Conservation (phyloP, 2,888 invertebrate species). For the Psylliodes chrysocephalus region DNA sequence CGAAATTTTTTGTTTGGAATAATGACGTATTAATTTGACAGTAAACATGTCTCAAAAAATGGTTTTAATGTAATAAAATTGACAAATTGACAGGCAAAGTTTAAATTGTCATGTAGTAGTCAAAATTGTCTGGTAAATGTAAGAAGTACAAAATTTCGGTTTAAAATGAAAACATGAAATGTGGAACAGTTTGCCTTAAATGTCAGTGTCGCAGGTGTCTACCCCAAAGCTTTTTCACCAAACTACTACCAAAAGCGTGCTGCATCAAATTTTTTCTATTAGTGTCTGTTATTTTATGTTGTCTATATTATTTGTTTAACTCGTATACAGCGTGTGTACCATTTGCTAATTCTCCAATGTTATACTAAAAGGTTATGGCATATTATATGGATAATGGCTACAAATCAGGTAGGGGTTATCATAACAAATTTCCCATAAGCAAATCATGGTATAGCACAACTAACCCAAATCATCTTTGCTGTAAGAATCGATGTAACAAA, state of each 20-base stretch:
- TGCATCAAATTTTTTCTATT: conserved; percentile 28
- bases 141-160: not conserved
- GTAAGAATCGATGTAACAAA: too few relatives aligned
- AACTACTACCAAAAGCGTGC: conserved; percentile 27
- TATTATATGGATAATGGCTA: not conserved
- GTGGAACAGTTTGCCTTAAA: conserved; percentile 24
- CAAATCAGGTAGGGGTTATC: not conserved
- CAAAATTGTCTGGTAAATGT: not conserved
- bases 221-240: conserved; percentile 12
- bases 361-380: not conserved
- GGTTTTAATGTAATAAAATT: too few relatives aligned
- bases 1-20: too few relatives aligned
- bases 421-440: not conserved
- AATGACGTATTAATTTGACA: too few relatives aligned
- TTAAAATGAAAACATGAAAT: conserved; percentile 22
- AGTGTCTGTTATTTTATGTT: not conserved
- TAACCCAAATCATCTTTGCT: not conserved
- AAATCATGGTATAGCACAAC: not conserved
- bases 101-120: not conserved
- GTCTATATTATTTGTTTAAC: not conserved
- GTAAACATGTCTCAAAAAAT: too few relatives aligned
- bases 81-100: too few relatives aligned
- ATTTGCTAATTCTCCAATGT: conserved; percentile 16
- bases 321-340: conserved; percentile 17
- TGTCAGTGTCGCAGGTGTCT: conserved; percentile 33